phyloP scores from a whole-genome alignment of 2,113 vertebrate genomes.

The Petaurus breviceps region DNA sequence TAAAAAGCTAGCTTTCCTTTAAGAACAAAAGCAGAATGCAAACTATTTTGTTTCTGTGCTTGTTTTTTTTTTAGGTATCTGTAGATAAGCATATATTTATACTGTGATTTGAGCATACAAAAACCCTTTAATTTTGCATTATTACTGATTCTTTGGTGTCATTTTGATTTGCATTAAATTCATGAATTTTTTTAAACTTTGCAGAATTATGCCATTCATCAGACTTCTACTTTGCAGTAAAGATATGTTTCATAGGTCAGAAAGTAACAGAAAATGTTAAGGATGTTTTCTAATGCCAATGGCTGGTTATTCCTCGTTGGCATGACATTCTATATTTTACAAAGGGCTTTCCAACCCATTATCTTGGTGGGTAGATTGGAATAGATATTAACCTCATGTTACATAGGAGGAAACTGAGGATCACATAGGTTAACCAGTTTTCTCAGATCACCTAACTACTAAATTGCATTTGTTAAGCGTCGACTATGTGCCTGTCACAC shows the following conservation, averaged over 20 bases:
- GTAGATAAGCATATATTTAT: neutral
- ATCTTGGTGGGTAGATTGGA: neutral
- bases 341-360: neutral
- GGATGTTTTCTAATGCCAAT: neutral
- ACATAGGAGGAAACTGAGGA: neutral
- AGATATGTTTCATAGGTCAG: neutral
- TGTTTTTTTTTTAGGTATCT: conserved; percentile 44
- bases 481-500: neutral
- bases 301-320: neutral
- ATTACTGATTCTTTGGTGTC: conserved; percentile 38
- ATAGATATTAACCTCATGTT: neutral
- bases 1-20: conserved; percentile 56
- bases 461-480: neutral
- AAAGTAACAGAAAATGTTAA: neutral
- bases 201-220: neutral
- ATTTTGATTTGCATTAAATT: conserved; percentile 53
- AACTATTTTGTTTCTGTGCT: conserved; percentile 24
- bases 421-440: neutral
- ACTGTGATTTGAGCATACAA: conserved; percentile 16
- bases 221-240: neutral
- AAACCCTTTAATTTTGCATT: conserved; percentile 47
- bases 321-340: neutral
- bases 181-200: neutral
- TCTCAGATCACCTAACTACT: neutral
- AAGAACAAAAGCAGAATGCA: conserved; percentile 65